Conservation (phyloP, 2,113 vertebrate species). For the Benitochromis conjunctus region DNA sequence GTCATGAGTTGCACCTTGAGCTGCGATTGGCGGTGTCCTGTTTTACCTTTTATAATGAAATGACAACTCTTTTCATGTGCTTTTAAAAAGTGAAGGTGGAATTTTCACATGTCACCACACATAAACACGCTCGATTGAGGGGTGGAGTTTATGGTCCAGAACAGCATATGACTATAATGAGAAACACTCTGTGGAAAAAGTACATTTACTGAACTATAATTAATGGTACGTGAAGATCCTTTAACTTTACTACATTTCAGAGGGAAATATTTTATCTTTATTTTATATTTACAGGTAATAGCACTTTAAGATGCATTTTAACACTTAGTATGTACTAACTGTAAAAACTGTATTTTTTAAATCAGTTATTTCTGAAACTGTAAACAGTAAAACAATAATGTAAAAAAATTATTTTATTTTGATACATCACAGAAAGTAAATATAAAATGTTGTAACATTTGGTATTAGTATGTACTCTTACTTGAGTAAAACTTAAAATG, state of each 20-base stretch:
- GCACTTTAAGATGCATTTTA: not conserved
- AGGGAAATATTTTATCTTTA: not conserved
- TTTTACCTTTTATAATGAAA: not conserved
- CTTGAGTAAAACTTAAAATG: not conserved
- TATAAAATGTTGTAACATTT: not conserved
- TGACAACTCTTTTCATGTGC: not conserved
- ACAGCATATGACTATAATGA: not conserved
- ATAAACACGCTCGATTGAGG: not conserved
- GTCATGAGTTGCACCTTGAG: not conserved
- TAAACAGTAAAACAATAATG: not conserved
- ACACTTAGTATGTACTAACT: not conserved
- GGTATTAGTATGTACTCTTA: not conserved
- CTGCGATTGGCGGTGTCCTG: not conserved
- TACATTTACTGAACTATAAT: not conserved
- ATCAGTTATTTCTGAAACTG: not conserved
- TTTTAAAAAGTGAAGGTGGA: not conserved
- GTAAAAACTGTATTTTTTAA: too few relatives aligned
- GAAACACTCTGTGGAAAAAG: not conserved
- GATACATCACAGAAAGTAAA: not conserved
- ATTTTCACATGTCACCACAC: slow-evolving; percentile 13
- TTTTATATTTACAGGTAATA: not conserved
- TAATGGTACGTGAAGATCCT: not conserved
- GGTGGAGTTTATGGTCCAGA: not conserved
- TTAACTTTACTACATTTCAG: not conserved
- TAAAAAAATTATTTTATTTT: not conserved